phyloP scores from a whole-genome alignment of 2,113 vertebrate species.

The Ovibos moschatus region DNA sequence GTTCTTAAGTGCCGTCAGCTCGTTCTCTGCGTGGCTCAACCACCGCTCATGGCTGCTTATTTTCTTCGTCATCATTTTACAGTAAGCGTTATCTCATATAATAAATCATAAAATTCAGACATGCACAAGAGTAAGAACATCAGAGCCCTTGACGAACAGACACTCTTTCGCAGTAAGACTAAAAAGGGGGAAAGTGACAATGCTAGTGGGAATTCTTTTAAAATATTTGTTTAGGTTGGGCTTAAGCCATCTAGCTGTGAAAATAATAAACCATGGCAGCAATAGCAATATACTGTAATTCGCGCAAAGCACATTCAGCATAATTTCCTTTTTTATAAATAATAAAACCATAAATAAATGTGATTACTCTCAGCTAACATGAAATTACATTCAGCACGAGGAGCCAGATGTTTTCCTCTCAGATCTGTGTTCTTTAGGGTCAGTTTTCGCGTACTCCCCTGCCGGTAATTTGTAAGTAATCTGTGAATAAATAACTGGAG shows the following conservation, averaged over 20 bases:
- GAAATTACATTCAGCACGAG: conserved; percentile 29
- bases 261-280: conserved; percentile 54
- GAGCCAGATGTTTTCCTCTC: neutral
- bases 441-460: neutral
- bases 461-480: neutral
- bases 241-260: conserved; percentile 51
- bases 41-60: neutral
- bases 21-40: neutral
- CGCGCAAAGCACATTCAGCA: conserved; percentile 49
- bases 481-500: neutral
- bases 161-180: conserved; percentile 28
- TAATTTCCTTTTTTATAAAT: conserved; percentile 60
- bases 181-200: neutral
- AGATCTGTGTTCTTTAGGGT: neutral
- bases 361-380: conserved; percentile 34
- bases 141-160: neutral
- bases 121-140: neutral
- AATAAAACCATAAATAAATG: conserved; percentile 60
- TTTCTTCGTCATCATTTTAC: conserved; percentile 29
- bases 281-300: conserved; percentile 47
- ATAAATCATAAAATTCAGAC: conserved; percentile 18
- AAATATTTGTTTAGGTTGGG: conserved; percentile 51
- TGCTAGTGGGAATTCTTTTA: conserved; percentile 45
- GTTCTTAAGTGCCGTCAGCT: neutral
- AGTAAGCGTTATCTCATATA: neutral